Evolutionary conservation across 2,113 vertebrate species (phyloP).

Genomic region (Ammodytes marinus): DNA sequence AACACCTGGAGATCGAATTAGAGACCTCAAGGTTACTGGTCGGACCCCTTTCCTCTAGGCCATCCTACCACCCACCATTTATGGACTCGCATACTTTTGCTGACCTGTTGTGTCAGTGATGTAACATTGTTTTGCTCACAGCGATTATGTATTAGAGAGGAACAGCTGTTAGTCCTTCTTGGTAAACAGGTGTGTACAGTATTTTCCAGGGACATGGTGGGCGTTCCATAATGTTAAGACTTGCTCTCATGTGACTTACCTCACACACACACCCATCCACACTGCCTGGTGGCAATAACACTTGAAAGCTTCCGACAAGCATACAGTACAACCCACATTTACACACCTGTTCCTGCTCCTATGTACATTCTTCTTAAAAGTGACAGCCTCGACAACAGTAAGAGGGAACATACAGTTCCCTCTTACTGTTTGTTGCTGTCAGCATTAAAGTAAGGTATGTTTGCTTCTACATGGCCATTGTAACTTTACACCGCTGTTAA

Average conservation of each 20-base stretch:
- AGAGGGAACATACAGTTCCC: background rate
- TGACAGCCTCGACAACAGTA: background rate
- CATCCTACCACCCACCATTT: no score
- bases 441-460: background rate
- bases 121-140: constrained; percentile 24
- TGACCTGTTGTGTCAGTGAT: background rate
- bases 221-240: background rate
- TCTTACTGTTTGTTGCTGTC: no score
- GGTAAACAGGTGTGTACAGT: constrained; percentile 20
- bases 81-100: no score
- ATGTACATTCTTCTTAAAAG: background rate
- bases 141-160: background rate
- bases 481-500: background rate
- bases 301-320: background rate
- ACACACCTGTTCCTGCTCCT: background rate
- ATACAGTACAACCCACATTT: background rate
- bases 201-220: constrained; percentile 3
- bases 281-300: background rate
- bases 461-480: background rate
- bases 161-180: constrained; percentile 22
- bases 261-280: background rate
- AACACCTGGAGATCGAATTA: no score
- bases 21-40: no score
- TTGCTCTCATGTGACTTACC: background rate
- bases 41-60: no score